Evolutionary conservation across 2,888 invertebrate genomes (phyloP), one percentile per base, ranked within the genome.

Genomic region (Oxycera nigricornis): DNA sequence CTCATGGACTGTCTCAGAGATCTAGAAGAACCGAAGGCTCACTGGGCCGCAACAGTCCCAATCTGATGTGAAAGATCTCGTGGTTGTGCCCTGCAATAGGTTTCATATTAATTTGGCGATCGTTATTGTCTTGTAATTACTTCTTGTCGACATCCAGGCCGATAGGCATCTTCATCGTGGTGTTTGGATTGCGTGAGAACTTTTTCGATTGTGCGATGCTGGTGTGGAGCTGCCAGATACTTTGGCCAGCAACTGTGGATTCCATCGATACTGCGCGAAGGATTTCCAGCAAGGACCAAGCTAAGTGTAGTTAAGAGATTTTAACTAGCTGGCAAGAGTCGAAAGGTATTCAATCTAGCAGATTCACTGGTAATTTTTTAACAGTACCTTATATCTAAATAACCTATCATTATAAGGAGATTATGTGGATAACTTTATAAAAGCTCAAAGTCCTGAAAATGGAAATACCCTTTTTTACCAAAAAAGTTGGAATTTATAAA

Each of bases 41-140:
- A n/a, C 50, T 50, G 35, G 6, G 26, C 17, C 20, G 35, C 11
- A 35, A 11, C 20, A 14, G 22, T 1, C 62, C 9, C 26, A 35
- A n/a, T 41, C 24, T 20, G 1, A 22, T 41, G 65, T 39, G 39
- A 41, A 22, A 35, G 24, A 65, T 41, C 14, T 65, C 24, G 41
- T 24, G 17, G 30, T 6, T 28, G 2, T 24, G 30, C 28, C 67
- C 46, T 75, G 68, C 73, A 75, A 75, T 73, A 55, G 62, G 68
- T 62, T 73, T 62, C 59, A 68, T 68, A 73, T 73, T 73, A 75
- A 75, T 75, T 73, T 68, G 65, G 50, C 68, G 73, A 68, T 68
- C 61, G 72, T 75, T 59, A 73, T 75, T 73, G 70, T 73, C 62
- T 68, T 70, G 73, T 75, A 73, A 73, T 75, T 75, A 52, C 17